Base-by-base conservation (phyloP, 2,888 invertebrate species). In the Sialis fuliginosa region DNA sequence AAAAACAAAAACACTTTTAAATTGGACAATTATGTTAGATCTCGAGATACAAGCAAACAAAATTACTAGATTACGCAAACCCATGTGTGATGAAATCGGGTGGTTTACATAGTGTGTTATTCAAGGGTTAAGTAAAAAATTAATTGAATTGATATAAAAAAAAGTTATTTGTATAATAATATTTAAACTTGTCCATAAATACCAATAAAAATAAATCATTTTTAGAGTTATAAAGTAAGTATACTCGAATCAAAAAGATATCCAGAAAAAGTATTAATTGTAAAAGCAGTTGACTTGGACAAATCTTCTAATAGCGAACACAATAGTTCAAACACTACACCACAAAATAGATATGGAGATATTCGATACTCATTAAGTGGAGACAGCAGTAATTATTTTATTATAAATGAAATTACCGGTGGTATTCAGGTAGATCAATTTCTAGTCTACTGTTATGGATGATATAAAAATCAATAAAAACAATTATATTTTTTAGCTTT, bases 211-310 rank as follows among this genome's bases (percentile, higher is more conserved):
- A 22, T 2, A 22, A 22, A 41, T 48, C 50, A 33, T 50, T 63
- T 63, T 9, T 57, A 77, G 75, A 58, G 74, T 2, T 86, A 85
- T 56, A 78, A 77, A 60, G 76, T 80, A 1, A 77, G 79, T 39
- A 70, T 86, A 1, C 58, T 77, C 2, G 86, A 87, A 61, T 82
- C 83, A 22, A 71, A 76, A 4, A 71, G 71, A 47, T 67, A 80
- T 53, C 77, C 80, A 0, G 79, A 79, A 53, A 70, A 73, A 9
- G 71, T 90, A 31, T 59, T 81, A 4, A 75, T 70, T 1, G 80
- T 86, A 0, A 71, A 71, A 52, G 89, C 89, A 0, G 71, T 67
- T 1, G 90, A 90, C 56, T 69, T 70, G 49, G 83, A 84, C 57
- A 75, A 74, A 5, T 71, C 77, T 0, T 69, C 65, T 49, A 44